Conservation (phyloP, 1,140 invertebrate genomes). For the Pseudomyrmex concolor region DNA sequence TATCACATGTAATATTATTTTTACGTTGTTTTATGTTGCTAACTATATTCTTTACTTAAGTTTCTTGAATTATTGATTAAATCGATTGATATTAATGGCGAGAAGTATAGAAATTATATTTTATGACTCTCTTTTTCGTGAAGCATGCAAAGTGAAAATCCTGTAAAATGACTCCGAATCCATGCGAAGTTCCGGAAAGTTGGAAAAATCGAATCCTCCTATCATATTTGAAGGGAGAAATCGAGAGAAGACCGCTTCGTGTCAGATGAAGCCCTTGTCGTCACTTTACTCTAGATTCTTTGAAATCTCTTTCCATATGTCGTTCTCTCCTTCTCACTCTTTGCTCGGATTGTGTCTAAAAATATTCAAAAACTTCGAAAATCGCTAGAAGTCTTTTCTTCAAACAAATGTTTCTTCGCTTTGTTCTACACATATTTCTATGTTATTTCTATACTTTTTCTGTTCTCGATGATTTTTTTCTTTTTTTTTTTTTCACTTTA, state of each 20-base stretch:
- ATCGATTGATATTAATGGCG: not conserved
- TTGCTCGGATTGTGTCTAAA: not conserved
- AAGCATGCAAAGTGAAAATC: conserved; percentile 14
- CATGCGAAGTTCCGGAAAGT: conserved; percentile 2
- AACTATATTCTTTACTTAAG: not conserved
- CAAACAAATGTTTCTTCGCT: conserved; percentile 4
- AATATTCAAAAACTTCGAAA: conserved; percentile 21
- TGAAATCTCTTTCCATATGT: conserved; percentile 28
- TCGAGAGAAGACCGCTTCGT: conserved; percentile 16
- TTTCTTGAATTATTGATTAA: not conserved
- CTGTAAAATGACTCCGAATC: not conserved
- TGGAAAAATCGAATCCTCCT: conserved; percentile 60
- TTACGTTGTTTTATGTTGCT: not conserved
- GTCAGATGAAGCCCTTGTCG: conserved; percentile 42
- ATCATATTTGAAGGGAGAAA: conserved; percentile 34
- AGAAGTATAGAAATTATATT: not conserved
- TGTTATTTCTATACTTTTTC: not conserved
- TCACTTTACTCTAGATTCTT: conserved; percentile 39
- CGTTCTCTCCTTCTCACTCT: conserved; percentile 12
- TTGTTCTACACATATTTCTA: not conserved
- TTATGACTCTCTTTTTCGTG: not conserved
- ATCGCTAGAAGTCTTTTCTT: not conserved
- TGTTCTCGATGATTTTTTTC: not conserved
- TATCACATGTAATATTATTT: no score
- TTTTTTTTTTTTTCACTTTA: not conserved